Evolutionary conservation across 2,888 invertebrate genomes (phyloP).

Genomic region (Ennomos quercinarius): DNA sequence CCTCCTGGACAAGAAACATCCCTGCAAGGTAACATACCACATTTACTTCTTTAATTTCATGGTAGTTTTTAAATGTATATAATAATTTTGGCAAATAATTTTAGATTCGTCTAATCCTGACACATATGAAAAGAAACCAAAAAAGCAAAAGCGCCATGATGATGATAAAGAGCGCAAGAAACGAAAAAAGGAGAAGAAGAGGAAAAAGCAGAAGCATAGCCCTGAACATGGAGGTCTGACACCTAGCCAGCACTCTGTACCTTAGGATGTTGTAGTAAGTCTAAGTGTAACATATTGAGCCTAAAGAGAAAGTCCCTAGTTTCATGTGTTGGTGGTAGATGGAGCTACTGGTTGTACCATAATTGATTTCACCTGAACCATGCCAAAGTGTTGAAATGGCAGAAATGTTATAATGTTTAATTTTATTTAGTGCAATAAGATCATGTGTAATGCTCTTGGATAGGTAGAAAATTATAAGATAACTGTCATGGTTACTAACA

Average conservation of each 20-base stretch:
- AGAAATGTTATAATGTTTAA: constrained; percentile 3
- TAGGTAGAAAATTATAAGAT: too few relatives aligned
- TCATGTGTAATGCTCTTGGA: too few relatives aligned
- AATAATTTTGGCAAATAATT: constrained; percentile 27
- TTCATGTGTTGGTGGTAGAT: constrained; percentile 3
- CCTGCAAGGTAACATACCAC: constrained; percentile 84
- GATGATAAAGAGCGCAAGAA: constrained; percentile 97
- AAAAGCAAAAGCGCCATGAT: constrained; percentile 96
- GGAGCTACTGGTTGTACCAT: constrained; percentile 6
- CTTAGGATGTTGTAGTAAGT: constrained; percentile 48
- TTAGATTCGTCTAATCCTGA: constrained; percentile 89
- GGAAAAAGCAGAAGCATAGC: constrained; percentile 97
- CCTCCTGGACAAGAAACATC: constrained; percentile 91
- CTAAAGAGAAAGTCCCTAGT: constrained; percentile 58
- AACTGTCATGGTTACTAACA: too few relatives aligned
- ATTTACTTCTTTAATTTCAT: background rate
- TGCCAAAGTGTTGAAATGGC: constrained; percentile 11
- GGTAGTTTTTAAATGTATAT: constrained; percentile 4
- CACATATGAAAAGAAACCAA: constrained; percentile 97
- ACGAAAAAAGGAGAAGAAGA: constrained; percentile 97
- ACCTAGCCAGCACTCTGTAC: constrained; percentile 76
- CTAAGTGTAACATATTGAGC: constrained; percentile 50
- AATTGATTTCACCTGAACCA: constrained; percentile 7
- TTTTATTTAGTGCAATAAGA: background rate
- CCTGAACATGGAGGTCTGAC: constrained; percentile 92